Percentiles rank a stretch among this genome's conserved stretches.
phyloP scores from a whole-genome alignment of 2,888 invertebrate species.

The Lathronympha strigana region DNA sequence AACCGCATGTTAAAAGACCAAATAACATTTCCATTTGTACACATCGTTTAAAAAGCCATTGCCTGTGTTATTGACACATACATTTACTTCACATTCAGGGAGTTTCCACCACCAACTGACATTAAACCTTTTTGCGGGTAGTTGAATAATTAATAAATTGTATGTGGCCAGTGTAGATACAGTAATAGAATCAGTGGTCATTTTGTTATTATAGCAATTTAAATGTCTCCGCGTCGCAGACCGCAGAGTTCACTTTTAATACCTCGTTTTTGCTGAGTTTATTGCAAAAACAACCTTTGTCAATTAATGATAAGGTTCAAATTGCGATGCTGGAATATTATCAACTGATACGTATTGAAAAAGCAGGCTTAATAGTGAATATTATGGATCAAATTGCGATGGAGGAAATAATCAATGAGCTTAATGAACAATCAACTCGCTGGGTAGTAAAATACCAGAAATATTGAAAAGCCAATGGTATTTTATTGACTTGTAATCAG shows the following conservation, averaged over 20 bases:
- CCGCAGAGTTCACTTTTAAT: constrained; percentile 28
- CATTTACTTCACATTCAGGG: constrained; percentile 3
- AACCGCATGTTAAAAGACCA: not conserved
- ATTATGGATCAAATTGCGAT: no score
- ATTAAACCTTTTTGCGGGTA: constrained; percentile 30
- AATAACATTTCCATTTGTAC: not conserved
- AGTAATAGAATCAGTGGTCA: constrained; percentile 42
- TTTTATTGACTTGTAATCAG: no score
- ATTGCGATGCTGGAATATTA: not conserved
- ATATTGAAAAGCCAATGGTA: no score
- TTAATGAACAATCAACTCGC: no score
- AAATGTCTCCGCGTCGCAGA: constrained; percentile 43
- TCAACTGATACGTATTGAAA: not conserved
- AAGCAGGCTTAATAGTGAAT: not conserved
- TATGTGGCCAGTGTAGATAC: constrained; percentile 14
- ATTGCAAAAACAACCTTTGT: not conserved
- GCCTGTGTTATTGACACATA: not conserved
- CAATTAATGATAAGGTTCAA: not conserved
- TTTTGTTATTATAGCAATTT: constrained; percentile 45
- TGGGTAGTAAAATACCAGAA: no score
- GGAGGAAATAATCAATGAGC: no score
- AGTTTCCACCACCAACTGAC: constrained; percentile 24
- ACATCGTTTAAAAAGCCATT: not conserved
- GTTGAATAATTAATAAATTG: constrained; percentile 35
- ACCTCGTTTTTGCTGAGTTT: not conserved